These are phyloP conservation scores for Apis laboriosa DNA, from an alignment of 1,140 invertebrate genomes.

Conservation along the genomic window DNA sequence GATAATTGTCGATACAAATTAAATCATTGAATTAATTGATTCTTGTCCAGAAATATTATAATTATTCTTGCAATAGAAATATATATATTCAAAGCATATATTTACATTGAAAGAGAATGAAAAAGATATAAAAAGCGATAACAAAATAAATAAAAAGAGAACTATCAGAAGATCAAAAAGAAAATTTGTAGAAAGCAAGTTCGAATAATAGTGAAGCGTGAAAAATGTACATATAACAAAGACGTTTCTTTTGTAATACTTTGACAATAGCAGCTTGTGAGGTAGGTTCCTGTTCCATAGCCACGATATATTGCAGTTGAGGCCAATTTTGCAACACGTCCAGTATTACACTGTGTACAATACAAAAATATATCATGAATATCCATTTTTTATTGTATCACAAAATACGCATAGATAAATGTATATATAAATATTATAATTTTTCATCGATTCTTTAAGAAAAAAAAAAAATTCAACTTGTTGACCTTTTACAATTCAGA, in stretches of 20 bases:
- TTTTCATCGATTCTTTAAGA: no score
- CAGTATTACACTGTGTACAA: constrained; percentile 54
- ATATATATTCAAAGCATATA: background rate
- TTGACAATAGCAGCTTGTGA: constrained; percentile 81
- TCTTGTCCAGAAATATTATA: background rate
- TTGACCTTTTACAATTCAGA: no score
- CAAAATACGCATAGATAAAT: background rate
- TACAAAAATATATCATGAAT: background rate
- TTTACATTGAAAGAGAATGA: background rate
- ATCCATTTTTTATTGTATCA: background rate
- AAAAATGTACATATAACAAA: background rate
- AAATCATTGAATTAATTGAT: background rate
- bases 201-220: background rate
- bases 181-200: background rate
- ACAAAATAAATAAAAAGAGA: background rate
- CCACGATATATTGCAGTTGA: constrained; percentile 79
- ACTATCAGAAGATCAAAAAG: no score
- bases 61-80: background rate
- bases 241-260: constrained; percentile 57
- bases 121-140: background rate
- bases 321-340: constrained; percentile 74
- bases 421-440: background rate
- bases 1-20: background rate
- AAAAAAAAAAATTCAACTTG: no score
- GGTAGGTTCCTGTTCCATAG: constrained; percentile 80